Conservation (phyloP, 1,140 invertebrate species). For the Pseudomyrmex concolor region DNA sequence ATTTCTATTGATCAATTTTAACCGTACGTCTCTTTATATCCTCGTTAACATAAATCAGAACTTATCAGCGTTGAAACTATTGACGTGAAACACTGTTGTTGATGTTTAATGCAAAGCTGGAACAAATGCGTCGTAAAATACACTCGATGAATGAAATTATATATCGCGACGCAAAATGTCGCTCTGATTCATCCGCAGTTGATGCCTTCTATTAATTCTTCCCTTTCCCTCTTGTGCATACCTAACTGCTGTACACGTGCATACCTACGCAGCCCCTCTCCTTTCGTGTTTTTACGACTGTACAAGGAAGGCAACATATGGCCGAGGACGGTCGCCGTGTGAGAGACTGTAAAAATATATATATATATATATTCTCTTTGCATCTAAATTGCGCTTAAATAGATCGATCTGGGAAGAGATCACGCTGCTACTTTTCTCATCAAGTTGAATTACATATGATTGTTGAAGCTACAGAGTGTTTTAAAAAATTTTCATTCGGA, state of each 20-base stretch:
- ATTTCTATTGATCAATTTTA: no score
- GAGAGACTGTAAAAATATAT: conserved; percentile 25
- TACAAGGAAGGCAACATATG: conserved; percentile 67
- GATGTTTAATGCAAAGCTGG: neutral
- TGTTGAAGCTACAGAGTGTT: neutral
- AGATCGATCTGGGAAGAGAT: conserved; percentile 9
- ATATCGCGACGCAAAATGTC: neutral
- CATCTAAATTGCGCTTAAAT: conserved; percentile 42
- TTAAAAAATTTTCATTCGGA: neutral
- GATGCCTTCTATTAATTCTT: conserved; percentile 30
- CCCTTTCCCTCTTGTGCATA: neutral
- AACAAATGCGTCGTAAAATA: conserved; percentile 29
- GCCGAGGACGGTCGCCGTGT: conserved; percentile 5
- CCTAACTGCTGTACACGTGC: conserved; percentile 37
- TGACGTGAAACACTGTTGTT: neutral
- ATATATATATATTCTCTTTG: conserved; percentile 17
- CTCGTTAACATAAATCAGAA: neutral
- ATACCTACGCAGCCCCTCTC: conserved; percentile 10
- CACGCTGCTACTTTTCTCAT: neutral
- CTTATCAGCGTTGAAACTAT: neutral
- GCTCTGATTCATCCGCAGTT: conserved; percentile 48
- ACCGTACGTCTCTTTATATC: no score
- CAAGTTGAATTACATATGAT: neutral
- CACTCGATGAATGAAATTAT: conserved; percentile 43
- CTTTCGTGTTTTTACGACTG: conserved; percentile 28